These are phyloP conservation scores for Chrysina gloriosa DNA, from an alignment of 2,888 invertebrate genomes.

Conservation along the genomic window DNA sequence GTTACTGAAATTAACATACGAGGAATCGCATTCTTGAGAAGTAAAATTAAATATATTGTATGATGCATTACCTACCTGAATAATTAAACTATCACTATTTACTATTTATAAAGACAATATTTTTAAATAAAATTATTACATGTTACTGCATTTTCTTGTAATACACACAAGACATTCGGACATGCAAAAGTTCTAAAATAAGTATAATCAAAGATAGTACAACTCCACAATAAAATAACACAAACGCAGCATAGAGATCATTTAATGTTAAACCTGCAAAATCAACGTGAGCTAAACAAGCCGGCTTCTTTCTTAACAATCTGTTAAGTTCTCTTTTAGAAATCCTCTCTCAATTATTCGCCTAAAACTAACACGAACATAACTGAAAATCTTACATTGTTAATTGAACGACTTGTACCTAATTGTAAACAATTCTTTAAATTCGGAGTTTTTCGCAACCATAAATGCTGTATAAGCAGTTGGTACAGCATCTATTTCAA, in stretches of 20 bases:
- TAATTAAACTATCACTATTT: too few species aligned
- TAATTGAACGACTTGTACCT: slow-evolving; percentile 15
- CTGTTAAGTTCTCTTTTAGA: slow-evolving; percentile 23
- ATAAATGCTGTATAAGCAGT: slow-evolving; percentile 21
- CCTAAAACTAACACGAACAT: slow-evolving; percentile 23
- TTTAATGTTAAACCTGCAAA: slow-evolving; percentile 17
- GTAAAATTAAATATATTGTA: too few species aligned
- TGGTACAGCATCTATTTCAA: slow-evolving; percentile 28
- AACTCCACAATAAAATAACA: slow-evolving; percentile 20
- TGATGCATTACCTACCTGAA: too few species aligned
- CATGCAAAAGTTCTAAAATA: slow-evolving; percentile 9
- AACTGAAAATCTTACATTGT: neutral
- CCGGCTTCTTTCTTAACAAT: slow-evolving; percentile 12
- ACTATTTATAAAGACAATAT: neutral
- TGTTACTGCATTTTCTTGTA: neutral
- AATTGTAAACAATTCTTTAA: slow-evolving; percentile 29
- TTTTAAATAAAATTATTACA: neutral
- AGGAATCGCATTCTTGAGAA: too few species aligned
- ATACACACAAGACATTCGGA: neutral
- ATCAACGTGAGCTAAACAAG: slow-evolving; percentile 31
- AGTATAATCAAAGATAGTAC: slow-evolving; percentile 16
- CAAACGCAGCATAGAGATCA: slow-evolving; percentile 22
- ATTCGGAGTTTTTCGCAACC: slow-evolving; percentile 13
- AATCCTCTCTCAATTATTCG: slow-evolving; percentile 21
- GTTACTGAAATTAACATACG: too few species aligned